Base-by-base conservation (phyloP, 2,797 vertebrate genomes). In the Gymnoscopelus microlampas region DNA sequence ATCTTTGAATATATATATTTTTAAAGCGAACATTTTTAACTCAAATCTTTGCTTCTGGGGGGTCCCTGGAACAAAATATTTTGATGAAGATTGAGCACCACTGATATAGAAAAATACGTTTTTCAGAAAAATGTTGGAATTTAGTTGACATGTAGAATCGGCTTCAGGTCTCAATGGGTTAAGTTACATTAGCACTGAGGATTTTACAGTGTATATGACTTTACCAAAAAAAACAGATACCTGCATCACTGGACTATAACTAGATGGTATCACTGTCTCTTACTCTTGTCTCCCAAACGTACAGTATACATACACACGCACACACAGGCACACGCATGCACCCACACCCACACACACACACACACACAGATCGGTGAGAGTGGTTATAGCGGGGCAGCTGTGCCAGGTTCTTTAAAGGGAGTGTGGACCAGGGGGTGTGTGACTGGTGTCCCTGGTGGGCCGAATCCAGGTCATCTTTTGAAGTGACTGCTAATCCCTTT, bases 391-490 rank as follows among this genome's bases (percentile, higher is more conserved):
- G 83, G 86, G 90, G 91, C 92, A 94, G 88, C 89, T 89, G 91
- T 88, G 89, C 91, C 92, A 92, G 91, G 90, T 91, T 93, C 89
- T 93, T 93, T 93, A 92, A 94, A 92, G 92, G 89, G 89, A 91
- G 87, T 60, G 71, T 90, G 87, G 89, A 92, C 91, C 88, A 86
- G 91, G 91, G 91, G 91, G 89, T 91, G 92, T 94, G 93, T 92
- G 90, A 93, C 93, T 92, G 93, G 92, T 93, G 92, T 94, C 94
- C 93, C 93, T 90, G 89, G 93, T 93, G 93, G 92, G 91, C 90
- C 69, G 86, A 94, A 94, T 94, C 92, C 93, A 94, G 93, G 92
- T 94, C 93, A 94, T 94, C 94, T 94, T 94, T 94, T 94, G 94
- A 94, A 94, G 93, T 93, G 93, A 89, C 94, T 93, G 92, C 93